A percentile compares a stretch with the other conserved stretches of the same genome.
These are phyloP conservation scores for Rousettus madagascariensis DNA, from an alignment of 2,797 vertebrate genomes.

Conservation along the genomic window DNA sequence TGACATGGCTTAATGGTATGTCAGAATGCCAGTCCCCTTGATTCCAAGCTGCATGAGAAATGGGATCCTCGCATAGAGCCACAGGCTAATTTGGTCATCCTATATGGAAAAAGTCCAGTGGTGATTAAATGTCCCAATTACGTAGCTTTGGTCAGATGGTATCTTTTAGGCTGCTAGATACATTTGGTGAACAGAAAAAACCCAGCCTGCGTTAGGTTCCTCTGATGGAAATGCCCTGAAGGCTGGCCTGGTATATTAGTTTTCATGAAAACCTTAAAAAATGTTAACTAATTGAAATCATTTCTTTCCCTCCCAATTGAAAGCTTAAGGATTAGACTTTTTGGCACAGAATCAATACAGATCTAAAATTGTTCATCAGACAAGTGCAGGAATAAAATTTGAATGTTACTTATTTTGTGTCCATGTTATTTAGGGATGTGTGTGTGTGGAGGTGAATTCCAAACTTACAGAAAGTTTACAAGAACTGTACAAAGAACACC, in stretches of 20 bases:
- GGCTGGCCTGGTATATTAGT: background rate
- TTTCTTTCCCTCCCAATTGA: background rate
- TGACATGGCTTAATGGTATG: background rate
- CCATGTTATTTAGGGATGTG: background rate
- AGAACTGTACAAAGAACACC: background rate
- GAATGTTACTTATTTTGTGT: background rate
- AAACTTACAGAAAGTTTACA: background rate
- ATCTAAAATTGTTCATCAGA: background rate
- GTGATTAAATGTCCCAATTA: conserved; percentile 21
- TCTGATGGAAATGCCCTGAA: background rate
- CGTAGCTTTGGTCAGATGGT: background rate
- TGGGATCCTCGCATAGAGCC: conserved; percentile 15
- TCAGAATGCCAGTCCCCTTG: background rate
- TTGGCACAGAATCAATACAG: background rate
- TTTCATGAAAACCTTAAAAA: background rate
- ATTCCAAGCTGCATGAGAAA: conserved; percentile 18
- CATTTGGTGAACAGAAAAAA: conserved; percentile 12
- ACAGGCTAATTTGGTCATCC: conserved; percentile 21
- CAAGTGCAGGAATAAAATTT: background rate
- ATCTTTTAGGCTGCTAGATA: background rate
- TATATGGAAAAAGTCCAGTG: conserved; percentile 41
- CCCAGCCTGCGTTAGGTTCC: background rate
- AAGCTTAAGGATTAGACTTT: background rate
- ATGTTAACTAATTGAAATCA: background rate
- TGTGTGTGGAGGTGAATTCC: background rate